These are phyloP conservation scores for Papilio dardanus DNA, from an alignment of 1,140 invertebrate genomes.

Conservation along the genomic window DNA sequence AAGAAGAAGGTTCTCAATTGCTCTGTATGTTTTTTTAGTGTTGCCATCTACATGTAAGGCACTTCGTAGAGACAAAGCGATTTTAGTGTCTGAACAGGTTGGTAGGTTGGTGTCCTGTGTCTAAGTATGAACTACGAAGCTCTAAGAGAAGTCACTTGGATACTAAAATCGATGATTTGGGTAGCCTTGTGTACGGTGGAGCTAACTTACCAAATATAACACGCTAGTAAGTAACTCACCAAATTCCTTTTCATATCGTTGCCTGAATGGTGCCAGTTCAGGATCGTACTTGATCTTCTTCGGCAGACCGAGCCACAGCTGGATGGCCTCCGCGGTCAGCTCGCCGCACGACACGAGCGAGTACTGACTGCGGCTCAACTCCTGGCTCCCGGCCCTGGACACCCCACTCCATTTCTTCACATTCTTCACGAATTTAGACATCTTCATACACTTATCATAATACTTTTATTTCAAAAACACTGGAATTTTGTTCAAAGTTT, in stretches of 20 bases:
- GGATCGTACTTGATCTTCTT: conserved; percentile 86
- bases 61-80: too few relatives aligned
- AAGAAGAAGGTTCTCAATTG: too few relatives aligned
- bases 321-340: conserved; percentile 84
- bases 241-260: conserved; percentile 84
- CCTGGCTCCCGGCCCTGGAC: conserved; percentile 51
- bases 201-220: too few relatives aligned
- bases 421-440: conserved; percentile 58
- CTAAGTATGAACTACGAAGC: too few relatives aligned
- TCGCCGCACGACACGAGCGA: conserved; percentile 81
- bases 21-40: too few relatives aligned
- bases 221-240: conserved; percentile 67
- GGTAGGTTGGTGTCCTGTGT: too few relatives aligned
- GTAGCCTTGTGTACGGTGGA: too few relatives aligned
- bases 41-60: too few relatives aligned
- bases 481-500: neutral
- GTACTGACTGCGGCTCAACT: conserved; percentile 67
- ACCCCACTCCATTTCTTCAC: conserved; percentile 61
- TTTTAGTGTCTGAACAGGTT: too few relatives aligned
- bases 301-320: conserved; percentile 85
- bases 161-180: too few relatives aligned
- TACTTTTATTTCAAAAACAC: neutral
- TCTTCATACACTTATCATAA: conserved; percentile 41
- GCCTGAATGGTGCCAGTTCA: conserved; percentile 83
- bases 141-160: too few relatives aligned